Base-by-base conservation (phyloP, 2,888 invertebrate genomes). In the Clitarchus hookeri region DNA sequence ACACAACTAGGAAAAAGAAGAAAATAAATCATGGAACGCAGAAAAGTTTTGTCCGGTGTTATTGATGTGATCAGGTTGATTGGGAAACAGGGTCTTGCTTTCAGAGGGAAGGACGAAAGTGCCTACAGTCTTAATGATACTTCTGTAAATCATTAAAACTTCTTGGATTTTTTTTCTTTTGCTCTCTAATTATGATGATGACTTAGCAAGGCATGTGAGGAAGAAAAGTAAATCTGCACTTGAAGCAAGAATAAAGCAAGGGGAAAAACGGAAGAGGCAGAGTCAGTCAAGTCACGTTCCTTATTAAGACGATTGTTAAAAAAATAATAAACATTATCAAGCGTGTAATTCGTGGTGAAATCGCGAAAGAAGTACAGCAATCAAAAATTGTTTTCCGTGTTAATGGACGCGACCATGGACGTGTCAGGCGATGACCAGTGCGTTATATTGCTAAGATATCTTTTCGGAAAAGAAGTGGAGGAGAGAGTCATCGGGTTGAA, bases 81-180 rank as follows among this genome's bases (percentile, higher is more conserved):
- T n/a, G 23, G 79, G 79, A 79, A 79, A 23, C 79, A 79, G 79
- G n/a, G 79, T n/a, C 79, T 79, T 79, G n/a, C 79, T n/a, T n/a
- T 79, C 23, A 79, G 79, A 77, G 79, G 79, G 79, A 79, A 79
- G n/a, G 13, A 19, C 12, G 13, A 79, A 79, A 27, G 13, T n/a
- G 79, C 79, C 25, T 79, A 79, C 25, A 79, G 27, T n/a, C 79
- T 79, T 79, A 12, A 79, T n/a, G 25, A 79, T 27, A 12, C 25
- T n/a, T 79, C 79, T 79, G 13, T 2, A n/a, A 78, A 79, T 79
- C 79, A 78, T 19, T 4, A n/a, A n/a, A n/a, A n/a, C 13, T n/a
- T 79, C 4, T 79, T 79, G 23, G 25, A 79, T n/a, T n/a, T 19
- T n/a, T 0, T 79, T n/a, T n/a, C 25, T 79, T 23, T 27, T n/a